Base-by-base conservation (phyloP, 2,888 invertebrate species). In the Epinotia nisella region DNA sequence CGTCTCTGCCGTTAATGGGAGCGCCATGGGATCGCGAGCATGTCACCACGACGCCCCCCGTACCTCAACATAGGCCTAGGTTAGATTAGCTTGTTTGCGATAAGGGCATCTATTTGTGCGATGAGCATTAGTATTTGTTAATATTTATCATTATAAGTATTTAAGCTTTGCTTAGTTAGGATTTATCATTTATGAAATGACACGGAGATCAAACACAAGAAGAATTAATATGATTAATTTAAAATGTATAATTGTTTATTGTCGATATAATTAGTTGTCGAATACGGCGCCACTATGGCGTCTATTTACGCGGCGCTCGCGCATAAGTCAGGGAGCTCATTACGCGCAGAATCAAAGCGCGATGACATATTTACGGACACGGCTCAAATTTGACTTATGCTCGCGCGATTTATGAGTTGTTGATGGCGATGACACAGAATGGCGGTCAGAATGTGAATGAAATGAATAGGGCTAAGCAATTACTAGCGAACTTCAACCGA, bases 341-440 rank as follows among this genome's bases (percentile, higher is more conserved):
- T 87, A 88, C 85, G 84, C 85, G 80, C 80, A 75, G 82, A 85
- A 87, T 89, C 87, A 88, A 89, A 88, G 87, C 76, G 80, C 85
- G 89, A 88, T 84, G 88, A 89, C 88, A 87, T 84, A 88, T 89
- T 87, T 87, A 89, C 83, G 80, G 81, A 66, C 55, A 41, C 66
- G n/a, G 41, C 66, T 66, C 66, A 66, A n/a, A 66, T 21, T 41
- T 66, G 55, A 66, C 55, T 55, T 35, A 55, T 56, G 66, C 53
- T 11, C 21, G 4, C 21, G 39, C 35, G 19, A 61, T 70, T 70
- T 70, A 60, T 55, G 60, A 61, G 3, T 62, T 62, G 62, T 49
- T 49, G 41, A 66, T 10, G 15, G 65, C 39, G 53, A 19, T 65
- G 53, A 53, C 17, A 35, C 39, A 65, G 10, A 53, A 19, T 65